Percentiles rank a stretch among this genome's conserved stretches.
phyloP scores from a whole-genome alignment of 2,113 vertebrate species.

The Rhinopomastus cyanomelas region DNA sequence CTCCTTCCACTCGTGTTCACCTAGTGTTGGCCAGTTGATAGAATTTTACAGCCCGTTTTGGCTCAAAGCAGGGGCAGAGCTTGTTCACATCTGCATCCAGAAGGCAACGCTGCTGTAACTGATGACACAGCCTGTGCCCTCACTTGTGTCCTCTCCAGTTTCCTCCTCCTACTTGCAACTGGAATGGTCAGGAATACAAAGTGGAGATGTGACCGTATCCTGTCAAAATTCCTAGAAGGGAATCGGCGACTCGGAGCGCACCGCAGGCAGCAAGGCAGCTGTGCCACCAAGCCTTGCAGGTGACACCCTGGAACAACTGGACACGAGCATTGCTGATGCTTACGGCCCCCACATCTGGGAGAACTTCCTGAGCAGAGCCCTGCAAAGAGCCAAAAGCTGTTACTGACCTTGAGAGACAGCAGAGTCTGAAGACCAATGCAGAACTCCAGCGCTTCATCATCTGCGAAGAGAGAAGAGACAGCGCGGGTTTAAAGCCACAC shows the following conservation, averaged over 20 bases:
- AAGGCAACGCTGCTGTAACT: background rate
- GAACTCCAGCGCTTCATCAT: slow-evolving; percentile 84
- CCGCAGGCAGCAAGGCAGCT: background rate
- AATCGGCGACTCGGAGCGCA: background rate
- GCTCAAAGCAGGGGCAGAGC: background rate
- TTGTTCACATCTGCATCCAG: background rate
- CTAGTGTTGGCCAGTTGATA: background rate
- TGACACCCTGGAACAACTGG: background rate
- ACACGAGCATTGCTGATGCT: background rate
- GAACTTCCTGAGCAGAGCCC: background rate
- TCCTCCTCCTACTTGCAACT: background rate
- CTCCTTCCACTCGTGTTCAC: background rate
- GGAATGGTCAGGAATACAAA: background rate
- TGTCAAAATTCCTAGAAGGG: background rate
- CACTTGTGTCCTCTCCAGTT: background rate
- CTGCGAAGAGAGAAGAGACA: slow-evolving; percentile 69
- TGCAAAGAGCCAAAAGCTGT: background rate
- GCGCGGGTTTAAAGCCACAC: background rate
- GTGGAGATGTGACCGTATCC: background rate
- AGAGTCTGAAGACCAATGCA: slow-evolving; percentile 90
- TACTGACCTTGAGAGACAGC: slow-evolving; percentile 88
- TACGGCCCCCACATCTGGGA: background rate
- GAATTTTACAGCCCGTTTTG: background rate
- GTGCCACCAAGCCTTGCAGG: background rate
- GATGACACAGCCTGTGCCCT: rapidly evolving